Conservation (phyloP, 2,888 invertebrate genomes). For the Fragum sueziense region DNA sequence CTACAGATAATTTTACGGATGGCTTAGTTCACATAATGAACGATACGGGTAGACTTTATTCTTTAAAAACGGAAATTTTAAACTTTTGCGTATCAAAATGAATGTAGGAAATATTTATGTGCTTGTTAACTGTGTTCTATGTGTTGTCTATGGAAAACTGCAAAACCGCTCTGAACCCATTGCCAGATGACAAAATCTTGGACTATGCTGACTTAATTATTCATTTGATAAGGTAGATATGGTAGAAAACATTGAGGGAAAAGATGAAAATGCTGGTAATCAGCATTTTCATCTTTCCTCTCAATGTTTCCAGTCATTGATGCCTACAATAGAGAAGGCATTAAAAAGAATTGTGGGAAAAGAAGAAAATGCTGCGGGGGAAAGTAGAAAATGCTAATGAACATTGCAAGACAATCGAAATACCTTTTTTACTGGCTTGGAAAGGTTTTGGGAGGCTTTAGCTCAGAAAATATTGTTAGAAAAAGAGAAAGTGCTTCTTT, state of each 20-base stretch:
- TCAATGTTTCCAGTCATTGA: not conserved
- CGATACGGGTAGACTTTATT: not conserved
- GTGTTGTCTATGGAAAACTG: no score
- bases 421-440: no score
- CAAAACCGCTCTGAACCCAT: no score
- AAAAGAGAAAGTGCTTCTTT: no score
- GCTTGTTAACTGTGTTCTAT: no score
- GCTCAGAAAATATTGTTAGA: no score
- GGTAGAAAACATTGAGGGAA: not conserved
- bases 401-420: no score
- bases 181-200: no score
- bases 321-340: not conserved
- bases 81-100: not conserved
- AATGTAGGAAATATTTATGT: not conserved
- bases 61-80: not conserved
- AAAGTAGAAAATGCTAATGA: no score
- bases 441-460: no score
- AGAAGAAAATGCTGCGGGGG: not conserved
- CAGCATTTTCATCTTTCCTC: not conserved
- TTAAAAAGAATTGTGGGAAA: not conserved
- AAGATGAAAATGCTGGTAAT: not conserved
- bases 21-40: not conserved
- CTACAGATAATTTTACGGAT: not conserved
- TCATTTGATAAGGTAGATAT: not conserved
- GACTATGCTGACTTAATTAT: no score